A percentile compares a stretch with the other conserved stretches of the same genome.
Conservation (phyloP, 2,797 vertebrate genomes). For the Enteromius unitaeniatus region DNA sequence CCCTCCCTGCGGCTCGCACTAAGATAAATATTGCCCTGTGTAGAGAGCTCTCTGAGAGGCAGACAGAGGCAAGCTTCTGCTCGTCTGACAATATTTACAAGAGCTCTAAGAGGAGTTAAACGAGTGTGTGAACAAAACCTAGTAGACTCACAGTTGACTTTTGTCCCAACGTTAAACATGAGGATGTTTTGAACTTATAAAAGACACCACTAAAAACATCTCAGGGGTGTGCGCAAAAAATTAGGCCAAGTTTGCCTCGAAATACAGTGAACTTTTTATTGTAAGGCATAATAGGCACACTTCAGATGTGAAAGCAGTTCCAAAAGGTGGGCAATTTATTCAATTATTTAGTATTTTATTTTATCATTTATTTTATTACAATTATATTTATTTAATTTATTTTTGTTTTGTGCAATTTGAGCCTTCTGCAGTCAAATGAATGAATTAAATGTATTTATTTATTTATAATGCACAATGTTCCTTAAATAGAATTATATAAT, state of each 20-base stretch:
- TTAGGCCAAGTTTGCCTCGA: neutral
- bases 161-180: constrained; percentile 48
- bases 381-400: neutral
- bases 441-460: neutral
- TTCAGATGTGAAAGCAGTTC: neutral
- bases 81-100: constrained; percentile 73
- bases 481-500: neutral
- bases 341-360: too few relatives aligned
- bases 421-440: neutral
- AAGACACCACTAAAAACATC: constrained; percentile 13
- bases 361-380: neutral
- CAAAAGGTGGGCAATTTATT: neutral
- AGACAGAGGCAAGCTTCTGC: constrained; percentile 67
- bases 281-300: neutral
- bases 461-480: neutral
- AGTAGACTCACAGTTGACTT: constrained; percentile 54
- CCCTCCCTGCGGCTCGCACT: constrained; percentile 63
- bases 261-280: neutral
- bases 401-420: neutral
- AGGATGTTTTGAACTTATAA: constrained; percentile 32
- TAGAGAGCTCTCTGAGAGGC: constrained; percentile 65
- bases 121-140: constrained; percentile 66
- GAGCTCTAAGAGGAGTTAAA: constrained; percentile 67
- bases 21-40: constrained; percentile 82
- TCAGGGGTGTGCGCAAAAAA: neutral